phyloP scores from a whole-genome alignment of 2,888 invertebrate genomes.

The Bruchidius siliquastri region DNA sequence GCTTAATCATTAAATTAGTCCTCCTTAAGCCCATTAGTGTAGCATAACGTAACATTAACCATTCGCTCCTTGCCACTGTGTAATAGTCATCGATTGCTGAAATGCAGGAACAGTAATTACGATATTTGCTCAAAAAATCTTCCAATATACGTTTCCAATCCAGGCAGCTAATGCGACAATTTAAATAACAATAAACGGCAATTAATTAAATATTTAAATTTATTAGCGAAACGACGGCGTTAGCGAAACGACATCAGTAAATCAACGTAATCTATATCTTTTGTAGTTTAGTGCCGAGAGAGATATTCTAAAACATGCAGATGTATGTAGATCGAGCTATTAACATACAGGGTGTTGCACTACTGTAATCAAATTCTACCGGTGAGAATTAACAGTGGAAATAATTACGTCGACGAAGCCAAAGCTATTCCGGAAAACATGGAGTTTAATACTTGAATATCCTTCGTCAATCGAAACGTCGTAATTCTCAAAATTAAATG shows the following conservation, averaged over 20 bases:
- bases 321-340: slow-evolving; percentile 17
- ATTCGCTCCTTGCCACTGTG: slow-evolving; percentile 7
- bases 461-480: no score
- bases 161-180: slow-evolving; percentile 1
- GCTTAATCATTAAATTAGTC: no score
- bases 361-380: not conserved
- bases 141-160: not conserved
- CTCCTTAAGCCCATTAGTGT: no score
- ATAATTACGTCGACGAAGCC: no score
- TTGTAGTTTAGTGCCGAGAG: slow-evolving; percentile 5
- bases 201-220: slow-evolving; percentile 15
- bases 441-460: no score
- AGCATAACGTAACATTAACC: no score
- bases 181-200: slow-evolving; percentile 13
- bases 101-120: not conserved
- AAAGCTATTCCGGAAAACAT: no score
- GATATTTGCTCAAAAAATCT: not conserved
- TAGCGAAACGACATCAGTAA: slow-evolving; percentile 8
- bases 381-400: not conserved
- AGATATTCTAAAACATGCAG: slow-evolving; percentile 15
- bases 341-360: slow-evolving; percentile 10
- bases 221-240: slow-evolving; percentile 8
- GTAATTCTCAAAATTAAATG: no score
- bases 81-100: no score
- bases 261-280: slow-evolving; percentile 12